Evolutionary conservation across 1,140 invertebrate genomes (phyloP), one percentile per base, ranked within the genome.

Genomic region (Phthorimaea operculella): DNA sequence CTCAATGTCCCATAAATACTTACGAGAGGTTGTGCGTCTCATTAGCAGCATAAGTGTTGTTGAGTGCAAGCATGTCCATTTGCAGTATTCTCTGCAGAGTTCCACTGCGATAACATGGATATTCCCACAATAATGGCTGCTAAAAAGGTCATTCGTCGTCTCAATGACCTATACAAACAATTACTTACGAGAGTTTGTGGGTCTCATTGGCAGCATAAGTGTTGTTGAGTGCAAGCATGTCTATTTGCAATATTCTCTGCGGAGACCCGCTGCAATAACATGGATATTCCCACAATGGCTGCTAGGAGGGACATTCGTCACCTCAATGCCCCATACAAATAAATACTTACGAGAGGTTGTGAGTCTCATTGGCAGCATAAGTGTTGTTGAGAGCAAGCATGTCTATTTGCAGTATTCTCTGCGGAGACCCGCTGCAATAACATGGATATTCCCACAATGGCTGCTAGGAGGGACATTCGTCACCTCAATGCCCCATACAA

Each of bases 221-320:
- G 7, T 83, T 64, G 16, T 87, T 74, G 51, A 85, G 61, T 47
- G 80, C 59, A 10, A 63, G 71, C 45, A 93, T 79, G 70, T 91
- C 78, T 50, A 93, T 82, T 6, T 83, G 62, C 33, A 87, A 64
- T 3, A 95, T 69, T 44, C 87, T 76, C 33, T 89, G 79, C 10
- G 88, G 77, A 10, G 78, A 50, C 45, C 88, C 89, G 34, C 93
- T 74, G 15, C 92, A 88, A 45, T 69, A 83, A 16, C 90, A 89
- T 9, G 95, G 94, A 85, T 98, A 98, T 84, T 99, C 96, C 96
- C 96, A 99, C 4, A 98, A 85, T 0, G 96, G 95, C 67, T 98
- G 96, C 0, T n/a, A n/a, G n/a, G n/a, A n/a, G n/a, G n/a, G n/a
- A n/a, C n/a, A n/a, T n/a, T n/a, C n/a, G n/a, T n/a, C n/a, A n/a